Evolutionary conservation across 2,888 invertebrate genomes (phyloP).

Genomic region (Lycaena phlaeas): DNA sequence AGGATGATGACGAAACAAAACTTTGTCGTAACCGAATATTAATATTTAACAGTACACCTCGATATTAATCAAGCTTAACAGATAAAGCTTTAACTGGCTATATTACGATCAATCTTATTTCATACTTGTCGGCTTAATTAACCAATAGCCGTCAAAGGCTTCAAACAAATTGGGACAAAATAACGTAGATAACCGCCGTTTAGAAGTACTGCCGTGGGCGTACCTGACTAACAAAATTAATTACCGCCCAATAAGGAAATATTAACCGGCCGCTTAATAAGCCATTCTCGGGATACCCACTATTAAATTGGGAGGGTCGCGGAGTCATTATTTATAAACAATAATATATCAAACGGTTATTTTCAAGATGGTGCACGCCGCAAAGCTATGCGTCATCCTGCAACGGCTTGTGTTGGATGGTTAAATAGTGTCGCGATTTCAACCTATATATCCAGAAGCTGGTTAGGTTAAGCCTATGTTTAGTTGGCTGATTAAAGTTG

Average conservation of each 20-base stretch:
- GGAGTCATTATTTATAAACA: slow-evolving; percentile 69
- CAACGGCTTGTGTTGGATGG: slow-evolving; percentile 21
- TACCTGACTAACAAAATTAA: slow-evolving; percentile 71
- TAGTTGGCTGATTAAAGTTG: no score
- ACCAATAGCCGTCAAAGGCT: slow-evolving; percentile 61
- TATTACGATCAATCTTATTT: slow-evolving; percentile 11
- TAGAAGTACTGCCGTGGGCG: slow-evolving; percentile 38
- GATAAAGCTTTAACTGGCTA: no score
- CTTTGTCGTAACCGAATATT: no score
- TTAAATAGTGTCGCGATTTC: no score
- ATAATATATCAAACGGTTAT: slow-evolving; percentile 71
- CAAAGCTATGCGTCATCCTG: slow-evolving; percentile 30
- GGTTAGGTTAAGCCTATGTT: no score
- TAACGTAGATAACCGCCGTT: slow-evolving; percentile 64
- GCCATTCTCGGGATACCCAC: slow-evolving; percentile 65
- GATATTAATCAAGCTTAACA: no score
- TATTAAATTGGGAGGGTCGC: slow-evolving; percentile 69
- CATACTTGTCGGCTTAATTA: slow-evolving; percentile 46
- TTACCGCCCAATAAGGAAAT: slow-evolving; percentile 67
- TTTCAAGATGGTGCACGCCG: slow-evolving; percentile 62
- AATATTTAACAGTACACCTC: no score
- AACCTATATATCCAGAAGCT: no score
- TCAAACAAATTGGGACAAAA: slow-evolving; percentile 67
- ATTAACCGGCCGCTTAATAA: slow-evolving; percentile 71
- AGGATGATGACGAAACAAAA: no score